These are phyloP conservation scores for Aegithalos caudatus DNA, from an alignment of 2,113 vertebrate genomes.

Conservation along the genomic window DNA sequence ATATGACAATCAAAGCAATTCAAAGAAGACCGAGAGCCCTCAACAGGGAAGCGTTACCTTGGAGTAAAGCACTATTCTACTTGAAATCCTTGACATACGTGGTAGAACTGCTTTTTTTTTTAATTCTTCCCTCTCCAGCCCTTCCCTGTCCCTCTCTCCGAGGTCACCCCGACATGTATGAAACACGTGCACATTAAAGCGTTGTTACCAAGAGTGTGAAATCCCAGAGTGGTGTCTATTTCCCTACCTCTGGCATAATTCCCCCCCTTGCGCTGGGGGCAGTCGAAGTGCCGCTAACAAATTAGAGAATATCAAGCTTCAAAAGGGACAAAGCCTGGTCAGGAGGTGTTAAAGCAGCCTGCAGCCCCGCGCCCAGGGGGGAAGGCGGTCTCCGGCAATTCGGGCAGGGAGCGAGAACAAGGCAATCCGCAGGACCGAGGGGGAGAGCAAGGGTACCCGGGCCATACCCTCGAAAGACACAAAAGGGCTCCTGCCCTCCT, in stretches of 20 bases:
- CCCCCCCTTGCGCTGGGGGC: not conserved
- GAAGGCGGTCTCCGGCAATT: not conserved
- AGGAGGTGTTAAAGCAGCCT: not conserved
- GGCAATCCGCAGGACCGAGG: not conserved
- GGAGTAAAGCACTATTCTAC: not conserved
- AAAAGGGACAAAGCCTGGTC: not conserved
- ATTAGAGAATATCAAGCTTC: not conserved
- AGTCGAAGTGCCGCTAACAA: not conserved
- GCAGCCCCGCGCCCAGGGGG: not conserved
- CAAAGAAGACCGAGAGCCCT: not conserved
- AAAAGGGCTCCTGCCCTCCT: not conserved
- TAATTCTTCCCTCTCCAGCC: not conserved
- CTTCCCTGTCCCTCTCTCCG: not conserved
- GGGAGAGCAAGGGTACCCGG: too few species aligned
- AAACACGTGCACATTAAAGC: not conserved
- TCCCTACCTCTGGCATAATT: not conserved
- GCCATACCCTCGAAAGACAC: not conserved
- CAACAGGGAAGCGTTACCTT: not conserved
- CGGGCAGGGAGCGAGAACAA: not conserved
- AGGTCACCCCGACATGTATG: not conserved
- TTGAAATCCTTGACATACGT: not conserved
- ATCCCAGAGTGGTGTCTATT: not conserved
- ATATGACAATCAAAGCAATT: not conserved
- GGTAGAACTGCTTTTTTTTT: not conserved
- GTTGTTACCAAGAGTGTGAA: not conserved